Base-by-base conservation (phyloP, 2,888 invertebrate genomes). In the Sympetrum striolatum region DNA sequence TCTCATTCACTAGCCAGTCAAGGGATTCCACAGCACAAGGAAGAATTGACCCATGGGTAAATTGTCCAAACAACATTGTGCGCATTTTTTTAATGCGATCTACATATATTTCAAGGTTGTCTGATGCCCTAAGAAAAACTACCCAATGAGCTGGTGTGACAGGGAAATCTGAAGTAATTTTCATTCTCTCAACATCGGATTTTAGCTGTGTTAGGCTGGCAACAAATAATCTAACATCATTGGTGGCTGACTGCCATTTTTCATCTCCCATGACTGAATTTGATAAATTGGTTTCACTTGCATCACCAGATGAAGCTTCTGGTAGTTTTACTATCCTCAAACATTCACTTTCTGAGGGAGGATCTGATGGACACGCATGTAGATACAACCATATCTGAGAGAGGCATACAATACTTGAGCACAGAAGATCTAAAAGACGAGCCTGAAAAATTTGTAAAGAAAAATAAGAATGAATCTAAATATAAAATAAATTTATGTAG, bases 301-400 rank as follows among this genome's bases (percentile, higher is more conserved):
- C 4, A n/a, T 18, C 58, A 86, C 37, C 10, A 39, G 39, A 37
- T 60, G 37, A n/a, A 18, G 2, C 18, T 18, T 53, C 18, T 4
- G 60, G 37, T 14, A 58, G 37, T n/a, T 14, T 22, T 6, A 60
- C 64, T 22, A 86, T n/a, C 14, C 60, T 37, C 60, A 18, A 35
- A n/a, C 86, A 12, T 31, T 31, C 37, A 86, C 31, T 73, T 73
- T 86, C 86, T n/a, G 60, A 37, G 4, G 22, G 22, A 5, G 90
- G 44, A 44, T 90, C 12, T 10, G 90, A 58, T 10, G 93, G 93
- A 91, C 93, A 93, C 90, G 93, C 92, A 79, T 93, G 91, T 8
- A 93, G 91, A 39, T 93, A 90, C 18, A 92, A 91, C 44, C 91
- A 90, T 91, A 93, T 92, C 92, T 93, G 93, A 58, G 92, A 91